Conservation (phyloP, 2,113 vertebrate genomes). For the Nyctibius bracteatus region DNA sequence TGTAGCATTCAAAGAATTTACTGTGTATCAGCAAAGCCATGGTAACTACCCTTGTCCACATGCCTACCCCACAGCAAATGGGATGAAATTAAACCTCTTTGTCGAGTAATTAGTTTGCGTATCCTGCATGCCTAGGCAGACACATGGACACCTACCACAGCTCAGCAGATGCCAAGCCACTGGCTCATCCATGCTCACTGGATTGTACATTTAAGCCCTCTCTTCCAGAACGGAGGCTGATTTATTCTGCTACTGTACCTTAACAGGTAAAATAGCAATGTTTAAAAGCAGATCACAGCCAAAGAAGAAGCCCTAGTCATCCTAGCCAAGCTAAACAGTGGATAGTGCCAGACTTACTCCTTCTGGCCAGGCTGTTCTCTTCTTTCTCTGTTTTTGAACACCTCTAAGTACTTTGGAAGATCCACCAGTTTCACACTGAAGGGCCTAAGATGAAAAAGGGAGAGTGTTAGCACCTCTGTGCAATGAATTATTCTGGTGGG, state of each 20-base stretch:
- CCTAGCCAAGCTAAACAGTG: not conserved
- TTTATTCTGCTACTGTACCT: not conserved
- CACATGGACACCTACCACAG: not conserved
- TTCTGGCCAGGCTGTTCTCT: not conserved
- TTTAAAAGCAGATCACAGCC: not conserved
- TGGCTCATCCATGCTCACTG: not conserved
- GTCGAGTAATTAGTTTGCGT: not conserved
- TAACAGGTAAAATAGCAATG: not conserved
- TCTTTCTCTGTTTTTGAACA: not conserved
- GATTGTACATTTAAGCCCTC: not conserved
- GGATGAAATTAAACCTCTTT: not conserved
- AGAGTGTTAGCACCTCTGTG: not conserved
- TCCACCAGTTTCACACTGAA: not conserved
- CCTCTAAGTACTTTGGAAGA: not conserved
- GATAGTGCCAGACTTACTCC: not conserved
- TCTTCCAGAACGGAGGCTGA: not conserved
- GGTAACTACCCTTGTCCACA: not conserved
- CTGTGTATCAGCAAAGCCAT: not conserved
- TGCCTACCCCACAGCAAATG: not conserved
- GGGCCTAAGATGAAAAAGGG: not conserved
- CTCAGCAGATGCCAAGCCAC: not conserved
- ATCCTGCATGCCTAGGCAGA: rapidly evolving
- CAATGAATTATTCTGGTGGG: not conserved
- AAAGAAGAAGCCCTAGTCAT: not conserved
- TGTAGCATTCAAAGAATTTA: not conserved